phyloP scores from a whole-genome alignment of 2,113 vertebrate genomes.

The Mastomys natalensis region DNA sequence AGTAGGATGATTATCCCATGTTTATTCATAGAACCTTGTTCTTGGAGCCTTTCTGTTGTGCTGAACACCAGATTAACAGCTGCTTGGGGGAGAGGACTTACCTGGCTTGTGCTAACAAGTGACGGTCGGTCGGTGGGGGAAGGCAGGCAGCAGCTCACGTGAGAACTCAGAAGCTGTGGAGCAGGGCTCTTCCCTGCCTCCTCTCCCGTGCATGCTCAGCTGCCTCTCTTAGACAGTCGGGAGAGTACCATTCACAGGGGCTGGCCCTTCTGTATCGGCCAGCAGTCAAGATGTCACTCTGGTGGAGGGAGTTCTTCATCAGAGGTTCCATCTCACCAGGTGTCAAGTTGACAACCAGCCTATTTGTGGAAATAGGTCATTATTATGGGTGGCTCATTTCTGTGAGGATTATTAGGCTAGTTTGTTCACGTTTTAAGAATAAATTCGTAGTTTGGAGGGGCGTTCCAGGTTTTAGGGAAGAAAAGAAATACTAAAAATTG shows the following conservation, averaged over 20 bases:
- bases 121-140: background rate
- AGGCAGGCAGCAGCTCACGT: background rate
- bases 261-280: background rate
- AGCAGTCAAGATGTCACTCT: background rate
- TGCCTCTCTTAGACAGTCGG: background rate
- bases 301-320: background rate
- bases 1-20: background rate
- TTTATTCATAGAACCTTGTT: background rate
- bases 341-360: background rate
- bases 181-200: background rate
- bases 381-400: background rate
- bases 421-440: background rate
- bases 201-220: background rate
- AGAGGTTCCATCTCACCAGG: background rate
- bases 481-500: background rate
- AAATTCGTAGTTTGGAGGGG: background rate
- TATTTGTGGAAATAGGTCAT: background rate
- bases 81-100: background rate
- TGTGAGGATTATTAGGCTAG: background rate
- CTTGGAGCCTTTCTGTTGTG: background rate
- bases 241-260: background rate
- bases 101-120: background rate
- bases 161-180: background rate
- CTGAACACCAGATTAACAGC: background rate
- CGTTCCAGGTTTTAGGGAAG: background rate